phyloP scores from a whole-genome alignment of 2,797 vertebrate species.

The Acrossocheilus fasciatus region DNA sequence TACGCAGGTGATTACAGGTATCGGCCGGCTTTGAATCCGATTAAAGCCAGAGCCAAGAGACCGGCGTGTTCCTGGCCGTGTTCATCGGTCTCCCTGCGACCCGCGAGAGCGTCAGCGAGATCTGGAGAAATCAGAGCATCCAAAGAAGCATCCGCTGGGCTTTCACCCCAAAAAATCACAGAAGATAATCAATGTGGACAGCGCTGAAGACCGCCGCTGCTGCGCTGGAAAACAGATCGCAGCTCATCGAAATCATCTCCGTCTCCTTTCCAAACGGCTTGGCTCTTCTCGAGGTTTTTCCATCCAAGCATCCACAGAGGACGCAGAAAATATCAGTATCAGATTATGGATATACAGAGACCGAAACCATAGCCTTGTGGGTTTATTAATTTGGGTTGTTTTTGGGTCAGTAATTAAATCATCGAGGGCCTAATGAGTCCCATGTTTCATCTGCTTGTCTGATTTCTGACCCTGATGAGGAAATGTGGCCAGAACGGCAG shows the following conservation, averaged over 20 bases:
- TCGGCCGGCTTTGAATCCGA: conserved; percentile 12
- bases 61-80: neutral
- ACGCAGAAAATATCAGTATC: conserved; percentile 13
- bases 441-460: conserved; percentile 27
- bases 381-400: conserved; percentile 28
- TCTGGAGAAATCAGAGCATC: conserved; percentile 19
- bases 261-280: conserved; percentile 35
- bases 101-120: conserved; percentile 7
- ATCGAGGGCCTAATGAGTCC: conserved; percentile 5
- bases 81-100: conserved; percentile 3
- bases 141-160: conserved; percentile 8
- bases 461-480: conserved; percentile 25
- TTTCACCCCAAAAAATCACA: conserved; percentile 25
- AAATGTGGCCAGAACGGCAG: conserved; percentile 6
- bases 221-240: conserved; percentile 32
- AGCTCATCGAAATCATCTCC: conserved; percentile 4
- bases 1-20: conserved; percentile 43
- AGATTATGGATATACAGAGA: conserved; percentile 20
- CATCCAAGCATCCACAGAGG: conserved; percentile 20
- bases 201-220: neutral
- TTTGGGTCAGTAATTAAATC: conserved; percentile 38
- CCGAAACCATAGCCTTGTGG: neutral
- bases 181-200: conserved; percentile 34
- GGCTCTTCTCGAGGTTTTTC: conserved; percentile 1
- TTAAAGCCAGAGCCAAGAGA: conserved; percentile 29